Evolutionary conservation across 1,140 invertebrate species (phyloP).

Genomic region (Musca domestica): DNA sequence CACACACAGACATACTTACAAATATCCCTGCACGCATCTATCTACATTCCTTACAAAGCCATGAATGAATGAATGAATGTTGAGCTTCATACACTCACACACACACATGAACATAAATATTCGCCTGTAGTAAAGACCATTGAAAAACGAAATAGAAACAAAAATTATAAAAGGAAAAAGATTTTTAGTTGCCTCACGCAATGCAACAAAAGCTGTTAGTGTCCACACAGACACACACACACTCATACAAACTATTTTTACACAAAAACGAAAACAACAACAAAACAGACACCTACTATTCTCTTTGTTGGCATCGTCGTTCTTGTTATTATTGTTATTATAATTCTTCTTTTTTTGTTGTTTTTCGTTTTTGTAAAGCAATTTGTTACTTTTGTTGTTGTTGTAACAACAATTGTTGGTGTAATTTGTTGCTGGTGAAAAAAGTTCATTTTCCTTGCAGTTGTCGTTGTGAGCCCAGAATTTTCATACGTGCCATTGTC

Average conservation of each 20-base stretch:
- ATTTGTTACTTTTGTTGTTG: neutral
- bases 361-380: neutral
- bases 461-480: neutral
- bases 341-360: neutral
- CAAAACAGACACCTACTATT: neutral
- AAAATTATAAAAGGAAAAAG: neutral
- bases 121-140: no score
- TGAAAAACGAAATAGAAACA: neutral
- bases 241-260: slow-evolving; percentile 5
- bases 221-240: neutral
- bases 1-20: neutral
- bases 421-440: neutral
- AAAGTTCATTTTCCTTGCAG: neutral
- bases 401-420: neutral
- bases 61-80: neutral
- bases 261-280: no score
- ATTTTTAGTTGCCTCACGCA: neutral
- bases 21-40: neutral
- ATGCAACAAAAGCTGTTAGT: neutral
- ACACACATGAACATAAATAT: no score
- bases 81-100: no score
- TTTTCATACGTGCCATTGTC: neutral
- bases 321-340: neutral
- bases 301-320: neutral
- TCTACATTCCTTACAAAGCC: neutral